Conservation (phyloP, 1,140 invertebrate genomes). For the Frieseomelitta varia region DNA sequence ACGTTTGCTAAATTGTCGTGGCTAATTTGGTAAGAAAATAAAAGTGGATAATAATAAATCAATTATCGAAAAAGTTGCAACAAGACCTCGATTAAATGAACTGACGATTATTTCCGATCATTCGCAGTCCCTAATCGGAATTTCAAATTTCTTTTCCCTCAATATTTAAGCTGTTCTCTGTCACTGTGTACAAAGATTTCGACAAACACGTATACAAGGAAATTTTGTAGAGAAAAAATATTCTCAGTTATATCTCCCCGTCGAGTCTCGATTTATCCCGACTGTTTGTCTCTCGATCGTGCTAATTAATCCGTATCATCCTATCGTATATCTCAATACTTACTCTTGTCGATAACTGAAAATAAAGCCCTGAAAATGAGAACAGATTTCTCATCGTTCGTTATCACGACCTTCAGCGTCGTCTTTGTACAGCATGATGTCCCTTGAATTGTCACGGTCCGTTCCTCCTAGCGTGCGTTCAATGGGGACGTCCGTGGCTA, state of each 20-base stretch:
- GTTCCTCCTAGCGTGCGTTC: background rate
- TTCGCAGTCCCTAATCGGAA: no score
- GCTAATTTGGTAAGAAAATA: background rate
- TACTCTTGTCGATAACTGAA: background rate
- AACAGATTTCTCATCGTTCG: background rate
- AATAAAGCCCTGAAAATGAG: background rate
- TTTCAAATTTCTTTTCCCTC: no score
- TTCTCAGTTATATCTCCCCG: no score
- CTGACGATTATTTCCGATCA: no score
- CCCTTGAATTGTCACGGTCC: slow-evolving; percentile 25
- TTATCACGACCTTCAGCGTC: background rate
- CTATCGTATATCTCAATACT: background rate
- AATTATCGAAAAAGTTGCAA: background rate
- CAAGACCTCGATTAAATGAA: no score
- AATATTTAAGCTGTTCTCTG: no score
- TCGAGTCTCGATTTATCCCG: no score
- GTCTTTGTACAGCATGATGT: slow-evolving; percentile 15
- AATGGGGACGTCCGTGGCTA: slow-evolving; percentile 28
- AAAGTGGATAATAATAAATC: no score
- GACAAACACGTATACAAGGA: no score
- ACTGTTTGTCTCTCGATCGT: no score
- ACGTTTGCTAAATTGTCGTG: background rate
- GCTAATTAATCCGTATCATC: background rate
- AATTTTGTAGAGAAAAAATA: no score
- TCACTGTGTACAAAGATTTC: no score